phyloP scores from a whole-genome alignment of 1,140 invertebrate genomes.

The Heliconius eleuchia region DNA sequence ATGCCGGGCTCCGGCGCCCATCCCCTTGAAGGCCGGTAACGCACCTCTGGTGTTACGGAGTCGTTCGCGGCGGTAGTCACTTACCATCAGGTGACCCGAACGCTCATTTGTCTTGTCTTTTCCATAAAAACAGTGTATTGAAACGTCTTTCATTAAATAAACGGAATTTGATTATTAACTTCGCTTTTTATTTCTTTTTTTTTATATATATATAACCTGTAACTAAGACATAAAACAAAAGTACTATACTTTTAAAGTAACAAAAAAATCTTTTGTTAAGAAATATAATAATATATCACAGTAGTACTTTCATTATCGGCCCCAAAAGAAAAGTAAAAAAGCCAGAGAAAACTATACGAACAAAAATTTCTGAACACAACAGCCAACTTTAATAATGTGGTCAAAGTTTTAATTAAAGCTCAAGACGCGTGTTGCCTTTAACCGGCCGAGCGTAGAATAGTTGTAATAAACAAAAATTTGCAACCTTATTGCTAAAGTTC shows the following conservation, averaged over 20 bases:
- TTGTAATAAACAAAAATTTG: slow-evolving; percentile 14
- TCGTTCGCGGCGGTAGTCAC: no score
- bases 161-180: no score
- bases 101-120: no score
- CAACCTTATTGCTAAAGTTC: neutral
- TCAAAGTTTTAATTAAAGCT: slow-evolving; percentile 19
- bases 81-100: no score
- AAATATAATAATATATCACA: neutral
- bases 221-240: neutral
- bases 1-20: no score
- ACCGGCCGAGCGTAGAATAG: neutral
- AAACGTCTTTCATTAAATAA: no score
- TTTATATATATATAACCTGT: no score
- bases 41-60: no score
- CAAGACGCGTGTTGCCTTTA: slow-evolving; percentile 5
- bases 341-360: neutral
- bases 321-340: slow-evolving; percentile 1
- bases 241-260: neutral
- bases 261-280: neutral
- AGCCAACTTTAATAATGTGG: slow-evolving; percentile 14
- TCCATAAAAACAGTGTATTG: no score
- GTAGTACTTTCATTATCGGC: neutral
- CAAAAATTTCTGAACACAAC: neutral
- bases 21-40: no score
- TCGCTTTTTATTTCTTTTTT: no score